Conservation (phyloP, 2,888 invertebrate genomes). For the Eugnorisma glareosa region DNA sequence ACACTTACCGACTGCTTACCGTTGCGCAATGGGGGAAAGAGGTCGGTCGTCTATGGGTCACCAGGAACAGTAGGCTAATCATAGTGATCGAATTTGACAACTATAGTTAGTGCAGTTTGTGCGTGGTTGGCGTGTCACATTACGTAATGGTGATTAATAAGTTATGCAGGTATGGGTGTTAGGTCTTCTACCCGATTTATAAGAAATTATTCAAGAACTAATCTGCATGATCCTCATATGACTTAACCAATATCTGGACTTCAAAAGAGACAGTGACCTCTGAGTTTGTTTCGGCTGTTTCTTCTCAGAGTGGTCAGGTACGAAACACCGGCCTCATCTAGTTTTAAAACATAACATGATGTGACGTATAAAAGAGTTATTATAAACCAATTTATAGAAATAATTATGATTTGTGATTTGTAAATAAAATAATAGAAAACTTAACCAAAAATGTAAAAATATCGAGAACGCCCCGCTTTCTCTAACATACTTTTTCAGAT, state of each 20-base stretch:
- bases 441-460: neutral
- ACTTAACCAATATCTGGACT: no score
- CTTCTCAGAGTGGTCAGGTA: no score
- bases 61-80: constrained; percentile 40
- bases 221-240: no score
- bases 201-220: no score
- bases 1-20: constrained; percentile 17
- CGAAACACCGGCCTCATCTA: no score
- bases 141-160: constrained; percentile 3
- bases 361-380: no score
- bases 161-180: neutral
- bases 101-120: constrained; percentile 25
- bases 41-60: constrained; percentile 45
- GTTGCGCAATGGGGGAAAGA: constrained; percentile 63
- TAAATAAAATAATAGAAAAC: neutral
- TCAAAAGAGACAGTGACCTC: no score
- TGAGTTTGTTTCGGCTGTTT: no score
- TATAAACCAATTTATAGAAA: no score
- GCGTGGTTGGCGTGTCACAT: constrained; percentile 13
- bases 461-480: neutral
- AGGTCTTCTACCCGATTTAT: neutral
- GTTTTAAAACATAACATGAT: no score
- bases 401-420: no score
- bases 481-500: neutral
- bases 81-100: constrained; percentile 48